A percentile compares a stretch with the other conserved stretches of the same genome.
These are phyloP conservation scores for Beroe forskalii DNA, from an alignment of 37 sponge, comb jelly and placozoan species.

Conservation along the genomic window DNA sequence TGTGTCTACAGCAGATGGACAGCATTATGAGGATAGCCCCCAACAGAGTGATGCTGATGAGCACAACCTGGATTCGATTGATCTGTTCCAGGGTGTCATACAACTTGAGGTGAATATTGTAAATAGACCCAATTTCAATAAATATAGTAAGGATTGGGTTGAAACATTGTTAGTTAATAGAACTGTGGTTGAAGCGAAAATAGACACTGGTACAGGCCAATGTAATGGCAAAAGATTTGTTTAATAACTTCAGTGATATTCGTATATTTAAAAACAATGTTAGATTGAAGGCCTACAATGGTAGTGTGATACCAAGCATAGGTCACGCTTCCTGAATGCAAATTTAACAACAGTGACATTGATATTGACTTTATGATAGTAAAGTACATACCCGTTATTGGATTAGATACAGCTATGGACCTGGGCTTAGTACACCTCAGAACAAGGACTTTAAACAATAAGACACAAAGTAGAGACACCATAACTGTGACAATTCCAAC, in stretches of 20 bases:
- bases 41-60: neutral
- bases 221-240: slow-evolving; percentile 63
- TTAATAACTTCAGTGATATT: slow-evolving; percentile 40
- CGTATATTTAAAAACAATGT: neutral
- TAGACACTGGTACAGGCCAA: slow-evolving; percentile 27
- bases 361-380: neutral
- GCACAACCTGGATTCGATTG: neutral
- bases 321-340: slow-evolving; percentile 18
- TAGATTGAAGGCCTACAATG: slow-evolving; percentile 62
- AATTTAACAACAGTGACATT: neutral
- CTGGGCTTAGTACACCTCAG: slow-evolving; percentile 59
- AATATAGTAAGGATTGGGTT: neutral
- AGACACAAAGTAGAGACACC: too few species aligned
- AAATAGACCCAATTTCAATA: too few species aligned
- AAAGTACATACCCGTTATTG: slow-evolving; percentile 6
- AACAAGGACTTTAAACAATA: too few species aligned
- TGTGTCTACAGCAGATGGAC: neutral
- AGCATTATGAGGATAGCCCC: neutral
- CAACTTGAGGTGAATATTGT: neutral
- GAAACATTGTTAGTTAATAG: neutral
- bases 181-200: neutral
- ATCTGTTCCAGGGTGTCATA: neutral
- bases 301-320: slow-evolving; percentile 55
- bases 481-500: too few species aligned
- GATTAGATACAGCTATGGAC: neutral